Evolutionary conservation across 2,888 invertebrate species (phyloP).

Genomic region (Drosophila neonasuta): DNA sequence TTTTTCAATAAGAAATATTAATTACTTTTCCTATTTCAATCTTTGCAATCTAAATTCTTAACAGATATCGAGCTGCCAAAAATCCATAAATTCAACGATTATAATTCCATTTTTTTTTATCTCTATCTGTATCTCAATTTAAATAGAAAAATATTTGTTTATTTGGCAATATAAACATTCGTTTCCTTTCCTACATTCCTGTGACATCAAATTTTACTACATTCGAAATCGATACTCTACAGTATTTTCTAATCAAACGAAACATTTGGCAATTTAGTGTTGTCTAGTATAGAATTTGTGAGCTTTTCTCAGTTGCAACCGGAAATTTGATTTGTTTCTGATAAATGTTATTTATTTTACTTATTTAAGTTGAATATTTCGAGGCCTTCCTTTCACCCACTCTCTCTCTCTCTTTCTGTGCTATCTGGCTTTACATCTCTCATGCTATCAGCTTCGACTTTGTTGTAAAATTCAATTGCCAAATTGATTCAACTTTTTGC

Average conservation of each 20-base stretch:
- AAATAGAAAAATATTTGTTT: too few species aligned
- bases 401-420: background rate
- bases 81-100: too few species aligned
- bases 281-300: background rate
- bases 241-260: constrained; percentile 30
- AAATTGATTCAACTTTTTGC: constrained; percentile 76
- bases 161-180: background rate
- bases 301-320: constrained; percentile 54
- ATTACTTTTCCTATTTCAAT: too few species aligned
- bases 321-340: constrained; percentile 76
- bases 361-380: constrained; percentile 64
- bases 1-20: too few species aligned
- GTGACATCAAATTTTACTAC: constrained; percentile 6
- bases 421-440: background rate
- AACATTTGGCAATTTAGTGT: constrained; percentile 33
- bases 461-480: constrained; percentile 74
- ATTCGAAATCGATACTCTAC: background rate
- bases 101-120: too few species aligned
- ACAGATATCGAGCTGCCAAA: too few species aligned
- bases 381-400: background rate
- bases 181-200: background rate
- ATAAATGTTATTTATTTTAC: constrained; percentile 76
- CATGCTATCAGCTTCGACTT: constrained; percentile 18
- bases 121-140: too few species aligned
- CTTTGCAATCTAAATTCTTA: too few species aligned